Evolutionary conservation across 92 coral and sea anemone species (phyloP), one percentile per base, ranked within the genome.

Genomic region (Siderastrea siderea): DNA sequence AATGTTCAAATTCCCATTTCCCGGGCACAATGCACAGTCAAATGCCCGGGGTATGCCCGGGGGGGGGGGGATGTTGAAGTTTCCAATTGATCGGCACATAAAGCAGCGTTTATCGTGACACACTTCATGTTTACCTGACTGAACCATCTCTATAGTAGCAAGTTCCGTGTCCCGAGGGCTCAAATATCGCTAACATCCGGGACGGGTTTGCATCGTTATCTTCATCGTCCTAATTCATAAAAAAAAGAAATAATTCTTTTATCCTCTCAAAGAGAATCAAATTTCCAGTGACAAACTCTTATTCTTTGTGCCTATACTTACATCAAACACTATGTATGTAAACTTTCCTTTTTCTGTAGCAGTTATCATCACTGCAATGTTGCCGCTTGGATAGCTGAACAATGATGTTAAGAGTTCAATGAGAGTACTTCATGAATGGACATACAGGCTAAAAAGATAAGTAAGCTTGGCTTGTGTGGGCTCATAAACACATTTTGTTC

Each of bases 111-210:
- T 26, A 26, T 26, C 38, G 38, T 26, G 38, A 26, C 38, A 26
- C 61, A 47, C 7, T 7, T 15, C 0, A 13, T 54, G 2, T 38
- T 15, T 81, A 89, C 95, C 95, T 93, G 75, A 93, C 89, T 3
- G 59, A 17, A 2, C 95, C 95, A 48, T 89, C 91, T 19, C 80
- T 77, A 87, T 88, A 97, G 85, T 96, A 96, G 62, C 99, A 97
- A 19, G 98, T 91, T n/a, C 98, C 98, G 84, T 97, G 96, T 1
- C 99, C 99, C 7, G 97, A 84, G 19, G 99, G 99, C 70, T 97
- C 95, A 85, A 97, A 95, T 43, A 93, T 94, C 17, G 96, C 99
- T 49, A 97, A 72, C 95, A 95, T 94, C 47, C 93, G 94, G 4
- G 98, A 87, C 17, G 90, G 95, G 57, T 72, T 79, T 67, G 78